Evolutionary conservation across 2,888 invertebrate genomes (phyloP), one percentile per base, ranked within the genome.

Genomic region (Stenolophus ochropezus): DNA sequence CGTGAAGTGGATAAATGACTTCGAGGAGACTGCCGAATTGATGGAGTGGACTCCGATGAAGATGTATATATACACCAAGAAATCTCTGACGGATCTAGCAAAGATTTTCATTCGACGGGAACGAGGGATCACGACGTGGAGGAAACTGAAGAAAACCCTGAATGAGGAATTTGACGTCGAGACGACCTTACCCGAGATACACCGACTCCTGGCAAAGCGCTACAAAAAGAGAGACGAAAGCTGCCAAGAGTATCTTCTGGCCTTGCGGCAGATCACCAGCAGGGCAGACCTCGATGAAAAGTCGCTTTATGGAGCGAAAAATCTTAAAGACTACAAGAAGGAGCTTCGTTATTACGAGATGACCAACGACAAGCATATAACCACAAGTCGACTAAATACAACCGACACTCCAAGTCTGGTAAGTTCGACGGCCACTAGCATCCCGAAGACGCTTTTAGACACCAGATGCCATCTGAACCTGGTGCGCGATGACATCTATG

Each of bases 251-350:
- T 87, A 86, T 53, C 86, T 87, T 58, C 78, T 86, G 1, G 33
- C 61, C 14, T 87, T 86, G 86, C 86, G 85, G 76, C 86, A 87
- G 79, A 65, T 86, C 8, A 86, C 86, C n/a, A 77, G 84, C 1
- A 85, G 86, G 42, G 86, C 84, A 1, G 82, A 83, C 2, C 82
- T 87, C 33, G 86, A 87, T 83, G 86, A 85, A 21, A 84, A 53
- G 53, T 84, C 84, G 1, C 25, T 83, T 20, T 83, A 83, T 23
- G 82, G 73, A 1, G 80, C 82, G n/a, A 76, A 58, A 21, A 75
- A 47, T 21, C 21, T 75, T 5, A 42, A 53, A 2, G 82, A 82
- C 11, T 82, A 76, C 8, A 84, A 83, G 51, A 51, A 65, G 5
- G 77, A 82, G 16, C 51, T 51, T 51, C 51, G 51, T 21, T 21